Evolutionary conservation across 2,888 invertebrate genomes (phyloP).

Genomic region (Polymixis lichenea): DNA sequence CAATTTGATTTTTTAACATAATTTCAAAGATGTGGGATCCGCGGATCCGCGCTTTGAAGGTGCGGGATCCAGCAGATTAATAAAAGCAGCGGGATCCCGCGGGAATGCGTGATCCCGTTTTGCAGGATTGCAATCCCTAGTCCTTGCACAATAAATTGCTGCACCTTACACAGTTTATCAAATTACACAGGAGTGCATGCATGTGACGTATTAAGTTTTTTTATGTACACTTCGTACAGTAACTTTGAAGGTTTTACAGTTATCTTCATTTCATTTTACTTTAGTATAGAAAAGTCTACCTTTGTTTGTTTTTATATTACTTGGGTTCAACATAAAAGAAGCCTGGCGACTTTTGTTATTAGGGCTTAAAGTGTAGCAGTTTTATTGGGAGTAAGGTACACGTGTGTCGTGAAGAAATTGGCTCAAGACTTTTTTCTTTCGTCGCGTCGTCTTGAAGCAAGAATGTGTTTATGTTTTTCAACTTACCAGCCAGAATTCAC

Average conservation of each 20-base stretch:
- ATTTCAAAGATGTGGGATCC: too few relatives aligned
- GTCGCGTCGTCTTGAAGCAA: neutral
- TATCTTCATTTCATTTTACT: slow-evolving; percentile 10
- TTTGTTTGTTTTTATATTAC: slow-evolving; percentile 22
- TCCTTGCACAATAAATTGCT: slow-evolving; percentile 32
- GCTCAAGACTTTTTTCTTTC: neutral
- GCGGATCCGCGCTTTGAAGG: too few relatives aligned
- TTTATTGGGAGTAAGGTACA: slow-evolving; percentile 35
- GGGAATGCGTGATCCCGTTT: too few relatives aligned
- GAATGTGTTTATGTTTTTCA: neutral
- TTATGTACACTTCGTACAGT: neutral
- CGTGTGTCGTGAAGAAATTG: slow-evolving; percentile 34
- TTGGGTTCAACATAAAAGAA: slow-evolving; percentile 39
- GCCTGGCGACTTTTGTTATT: slow-evolving; percentile 41
- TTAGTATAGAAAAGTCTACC: neutral
- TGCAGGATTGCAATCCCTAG: too few relatives aligned
- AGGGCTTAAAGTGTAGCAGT: slow-evolving; percentile 23
- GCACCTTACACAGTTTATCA: slow-evolving; percentile 25
- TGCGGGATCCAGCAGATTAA: too few relatives aligned
- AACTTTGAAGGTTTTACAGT: slow-evolving; percentile 15
- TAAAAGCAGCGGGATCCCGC: too few relatives aligned
- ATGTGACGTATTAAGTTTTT: slow-evolving; percentile 1
- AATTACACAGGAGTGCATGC: slow-evolving; percentile 25
- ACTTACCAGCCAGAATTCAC: neutral
- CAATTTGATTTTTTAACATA: too few relatives aligned